Evolutionary conservation across 2,888 invertebrate genomes (phyloP).

Genomic region (Electrophaes corylata): DNA sequence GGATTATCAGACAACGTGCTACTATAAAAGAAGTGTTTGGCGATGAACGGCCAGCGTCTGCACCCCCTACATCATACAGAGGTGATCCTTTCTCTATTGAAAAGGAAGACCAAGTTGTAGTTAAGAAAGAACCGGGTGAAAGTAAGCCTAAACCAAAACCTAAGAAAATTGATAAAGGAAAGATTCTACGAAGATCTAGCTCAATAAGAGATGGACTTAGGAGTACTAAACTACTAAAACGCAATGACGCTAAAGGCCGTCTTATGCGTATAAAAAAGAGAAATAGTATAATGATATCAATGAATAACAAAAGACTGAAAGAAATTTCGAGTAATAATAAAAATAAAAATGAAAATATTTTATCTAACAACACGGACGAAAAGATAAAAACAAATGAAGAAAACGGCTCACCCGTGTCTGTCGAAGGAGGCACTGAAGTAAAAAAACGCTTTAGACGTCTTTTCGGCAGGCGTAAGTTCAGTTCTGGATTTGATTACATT

Average conservation of each 20-base stretch:
- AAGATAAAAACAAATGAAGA: constrained; percentile 76
- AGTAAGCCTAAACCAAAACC: constrained; percentile 69
- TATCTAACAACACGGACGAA: constrained; percentile 57
- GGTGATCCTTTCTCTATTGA: constrained; percentile 67
- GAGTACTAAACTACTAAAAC: constrained; percentile 76
- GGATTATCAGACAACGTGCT: constrained; percentile 88
- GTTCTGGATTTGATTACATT: constrained; percentile 95
- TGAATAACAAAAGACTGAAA: constrained; percentile 74
- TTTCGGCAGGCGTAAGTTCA: constrained; percentile 89
- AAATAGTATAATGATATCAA: constrained; percentile 74
- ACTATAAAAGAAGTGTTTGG: constrained; percentile 93
- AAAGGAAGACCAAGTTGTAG: constrained; percentile 55
- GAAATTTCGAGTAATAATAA: constrained; percentile 63
- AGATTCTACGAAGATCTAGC: constrained; percentile 66
- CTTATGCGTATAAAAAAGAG: constrained; percentile 76
- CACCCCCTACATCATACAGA: constrained; percentile 88
- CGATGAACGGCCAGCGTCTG: constrained; percentile 91
- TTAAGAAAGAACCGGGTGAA: constrained; percentile 66
- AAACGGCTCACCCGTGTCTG: constrained; percentile 54
- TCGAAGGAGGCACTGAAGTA: constrained; percentile 61
- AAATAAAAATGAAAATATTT: constrained; percentile 63
- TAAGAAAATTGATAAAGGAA: constrained; percentile 73
- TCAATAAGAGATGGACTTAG: constrained; percentile 77
- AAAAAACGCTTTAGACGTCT: constrained; percentile 86
- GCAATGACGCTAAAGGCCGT: constrained; percentile 75